Conservation (phyloP, 2,888 invertebrate species). For the Erannis defoliaria region DNA sequence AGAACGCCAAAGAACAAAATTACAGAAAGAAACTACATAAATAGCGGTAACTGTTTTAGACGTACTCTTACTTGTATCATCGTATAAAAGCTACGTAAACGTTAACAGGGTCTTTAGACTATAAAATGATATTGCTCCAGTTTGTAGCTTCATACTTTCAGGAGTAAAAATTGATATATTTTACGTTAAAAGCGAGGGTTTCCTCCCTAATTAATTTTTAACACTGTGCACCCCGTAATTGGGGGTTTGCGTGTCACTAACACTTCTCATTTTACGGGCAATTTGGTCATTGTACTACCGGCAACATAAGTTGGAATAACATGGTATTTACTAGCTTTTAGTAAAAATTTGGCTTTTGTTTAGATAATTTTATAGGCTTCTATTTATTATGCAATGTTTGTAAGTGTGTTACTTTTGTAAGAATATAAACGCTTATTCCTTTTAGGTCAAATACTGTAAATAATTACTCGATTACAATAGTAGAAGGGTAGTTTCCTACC, state of each 20-base stretch:
- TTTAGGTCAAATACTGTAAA: too few relatives aligned
- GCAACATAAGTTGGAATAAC: conserved; percentile 27
- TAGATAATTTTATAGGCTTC: not conserved
- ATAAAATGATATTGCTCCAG: conserved; percentile 8
- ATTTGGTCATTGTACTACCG: conserved; percentile 36
- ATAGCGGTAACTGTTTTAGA: not conserved
- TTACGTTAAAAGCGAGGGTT: conserved; percentile 55
- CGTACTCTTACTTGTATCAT: too few relatives aligned
- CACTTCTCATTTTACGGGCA: conserved; percentile 62
- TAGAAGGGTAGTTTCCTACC: too few relatives aligned
- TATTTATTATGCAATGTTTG: not conserved
- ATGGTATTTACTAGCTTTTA: not conserved
- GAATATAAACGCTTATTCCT: not conserved
- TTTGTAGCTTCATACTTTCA: not conserved
- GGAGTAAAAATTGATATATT: conserved; percentile 21
- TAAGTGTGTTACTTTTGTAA: not conserved
- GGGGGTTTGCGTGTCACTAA: conserved; percentile 70
- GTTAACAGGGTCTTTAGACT: not conserved
- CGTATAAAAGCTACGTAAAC: conserved; percentile 2
- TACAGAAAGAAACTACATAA: not conserved
- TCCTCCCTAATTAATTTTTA: conserved; percentile 75
- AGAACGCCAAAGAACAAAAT: too few relatives aligned
- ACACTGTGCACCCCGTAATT: conserved; percentile 70
- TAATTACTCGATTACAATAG: too few relatives aligned
- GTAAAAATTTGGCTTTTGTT: too few relatives aligned